phyloP scores from a whole-genome alignment of 53 echinoderm and acorn worm genomes.

The Astropecten irregularis region DNA sequence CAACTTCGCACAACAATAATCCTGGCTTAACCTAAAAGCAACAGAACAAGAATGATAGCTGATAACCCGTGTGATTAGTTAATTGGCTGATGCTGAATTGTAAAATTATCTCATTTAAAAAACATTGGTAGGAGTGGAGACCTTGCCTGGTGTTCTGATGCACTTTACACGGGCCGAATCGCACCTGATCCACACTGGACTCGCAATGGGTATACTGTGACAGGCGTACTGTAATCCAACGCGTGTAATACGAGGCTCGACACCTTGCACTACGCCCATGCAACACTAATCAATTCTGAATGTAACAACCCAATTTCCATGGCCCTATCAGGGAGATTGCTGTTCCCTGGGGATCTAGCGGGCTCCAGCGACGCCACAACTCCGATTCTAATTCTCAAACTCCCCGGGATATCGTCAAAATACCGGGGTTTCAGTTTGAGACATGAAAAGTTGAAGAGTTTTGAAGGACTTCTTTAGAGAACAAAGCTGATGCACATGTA shows the following conservation, averaged over 20 bases:
- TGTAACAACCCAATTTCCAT: conserved; percentile 52
- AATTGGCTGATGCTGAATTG: not conserved
- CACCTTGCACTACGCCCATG: conserved; percentile 26
- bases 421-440: conserved; percentile 23
- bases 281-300: conserved; percentile 48
- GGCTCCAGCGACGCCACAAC: conserved; percentile 17
- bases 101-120: conserved; percentile 5
- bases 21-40: no score
- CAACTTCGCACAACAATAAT: no score
- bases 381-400: conserved; percentile 21
- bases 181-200: not conserved
- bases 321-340: conserved; percentile 16
- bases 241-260: conserved; percentile 2
- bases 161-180: not conserved
- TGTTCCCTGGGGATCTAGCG: conserved; percentile 14
- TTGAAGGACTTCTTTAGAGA: no score
- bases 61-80: not conserved
- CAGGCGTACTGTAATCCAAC: not conserved
- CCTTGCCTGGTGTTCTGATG: conserved; percentile 7
- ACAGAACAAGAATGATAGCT: no score
- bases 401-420: conserved; percentile 23
- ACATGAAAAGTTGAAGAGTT: no score
- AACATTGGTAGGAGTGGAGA: no score
- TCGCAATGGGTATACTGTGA: not conserved
- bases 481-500: no score